A percentile compares a stretch with the other conserved stretches of the same genome.
phyloP scores from a whole-genome alignment of 2,888 invertebrate species.

The Coelinius sp. region DNA sequence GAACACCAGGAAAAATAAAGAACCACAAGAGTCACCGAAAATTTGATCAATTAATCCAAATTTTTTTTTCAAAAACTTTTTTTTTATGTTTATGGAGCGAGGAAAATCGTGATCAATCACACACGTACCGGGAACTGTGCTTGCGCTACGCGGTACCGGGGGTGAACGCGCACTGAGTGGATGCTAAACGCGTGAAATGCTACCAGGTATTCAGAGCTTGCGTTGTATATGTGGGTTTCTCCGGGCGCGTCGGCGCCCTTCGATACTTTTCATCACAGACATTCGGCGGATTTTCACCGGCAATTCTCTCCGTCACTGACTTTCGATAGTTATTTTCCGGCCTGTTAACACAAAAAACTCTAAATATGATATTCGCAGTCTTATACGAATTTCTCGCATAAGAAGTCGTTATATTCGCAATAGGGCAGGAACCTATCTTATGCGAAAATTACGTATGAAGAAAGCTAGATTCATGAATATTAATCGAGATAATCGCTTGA shows the following conservation, averaged over 20 bases:
- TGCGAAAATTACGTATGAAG: no score
- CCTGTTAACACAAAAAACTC: no score
- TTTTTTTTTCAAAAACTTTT: not conserved
- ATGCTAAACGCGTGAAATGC: conserved; percentile 46
- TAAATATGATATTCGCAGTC: no score
- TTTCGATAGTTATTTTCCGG: no score
- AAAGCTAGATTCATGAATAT: no score
- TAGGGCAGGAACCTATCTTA: no score
- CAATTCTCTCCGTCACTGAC: conserved; percentile 40
- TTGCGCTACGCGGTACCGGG: conserved; percentile 45
- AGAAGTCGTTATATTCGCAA: no score
- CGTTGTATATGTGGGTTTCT: conserved; percentile 22
- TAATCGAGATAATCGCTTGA: no score
- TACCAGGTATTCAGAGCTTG: conserved; percentile 28
- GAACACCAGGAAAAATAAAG: not conserved
- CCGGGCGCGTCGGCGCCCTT: conserved; percentile 47
- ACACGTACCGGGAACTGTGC: conserved; percentile 18
- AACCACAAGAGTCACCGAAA: no score
- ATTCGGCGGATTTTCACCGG: conserved; percentile 34
- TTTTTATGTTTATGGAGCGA: not conserved
- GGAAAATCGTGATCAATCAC: not conserved
- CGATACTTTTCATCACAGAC: conserved; percentile 24
- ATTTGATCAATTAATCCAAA: not conserved
- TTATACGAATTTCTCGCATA: no score
- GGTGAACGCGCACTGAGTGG: conserved; percentile 57